Conservation (phyloP, 2,888 invertebrate genomes). For the Papilio elwesi region DNA sequence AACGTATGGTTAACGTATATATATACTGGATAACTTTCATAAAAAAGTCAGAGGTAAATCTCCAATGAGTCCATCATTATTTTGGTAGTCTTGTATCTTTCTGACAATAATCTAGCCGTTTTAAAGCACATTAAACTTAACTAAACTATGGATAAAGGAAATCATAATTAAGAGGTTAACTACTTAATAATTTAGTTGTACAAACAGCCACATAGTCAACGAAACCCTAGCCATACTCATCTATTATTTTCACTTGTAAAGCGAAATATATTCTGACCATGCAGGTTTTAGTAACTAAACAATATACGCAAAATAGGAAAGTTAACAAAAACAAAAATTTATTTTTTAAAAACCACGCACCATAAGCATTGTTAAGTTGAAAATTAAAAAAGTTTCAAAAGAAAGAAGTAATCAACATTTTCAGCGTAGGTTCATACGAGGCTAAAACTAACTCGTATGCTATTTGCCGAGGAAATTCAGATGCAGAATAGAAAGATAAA, state of each 20-base stretch:
- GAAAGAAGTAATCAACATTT: conserved; percentile 40
- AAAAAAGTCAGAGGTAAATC: no score
- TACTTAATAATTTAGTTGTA: background rate
- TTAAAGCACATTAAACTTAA: no score
- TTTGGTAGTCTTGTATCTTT: no score
- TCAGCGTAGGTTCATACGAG: conserved; percentile 34
- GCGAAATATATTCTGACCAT: conserved; percentile 14
- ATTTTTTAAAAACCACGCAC: conserved; percentile 31
- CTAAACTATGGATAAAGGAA: background rate
- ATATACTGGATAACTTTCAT: no score
- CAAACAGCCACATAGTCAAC: background rate
- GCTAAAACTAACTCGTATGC: conserved; percentile 37
- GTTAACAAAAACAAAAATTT: conserved; percentile 28
- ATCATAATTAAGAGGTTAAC: background rate
- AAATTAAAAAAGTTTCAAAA: conserved; percentile 41
- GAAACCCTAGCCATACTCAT: conserved; percentile 9
- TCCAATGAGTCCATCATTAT: no score
- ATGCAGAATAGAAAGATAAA: conserved; percentile 11
- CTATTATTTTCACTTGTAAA: conserved; percentile 7
- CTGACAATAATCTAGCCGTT: no score
- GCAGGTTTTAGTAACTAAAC: conserved; percentile 35
- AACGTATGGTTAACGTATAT: no score
- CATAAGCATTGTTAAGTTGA: conserved; percentile 38
- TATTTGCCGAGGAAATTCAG: conserved; percentile 33
- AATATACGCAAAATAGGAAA: conserved; percentile 36